Base-by-base conservation (phyloP, 2,113 vertebrate genomes). In the Pelusios castaneus region DNA sequence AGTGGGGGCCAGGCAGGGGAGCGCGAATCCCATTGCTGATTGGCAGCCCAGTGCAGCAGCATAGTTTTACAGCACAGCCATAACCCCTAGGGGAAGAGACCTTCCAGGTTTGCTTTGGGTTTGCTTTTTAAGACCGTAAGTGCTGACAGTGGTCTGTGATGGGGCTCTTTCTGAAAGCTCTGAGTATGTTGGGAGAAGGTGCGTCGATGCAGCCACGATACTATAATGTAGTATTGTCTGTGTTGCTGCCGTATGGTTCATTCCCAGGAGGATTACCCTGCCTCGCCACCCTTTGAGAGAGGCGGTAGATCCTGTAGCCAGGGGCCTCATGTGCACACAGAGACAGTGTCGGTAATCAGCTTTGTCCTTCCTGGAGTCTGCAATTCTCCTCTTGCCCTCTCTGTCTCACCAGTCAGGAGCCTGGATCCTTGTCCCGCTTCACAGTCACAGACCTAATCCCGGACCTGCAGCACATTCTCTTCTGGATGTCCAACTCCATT, bases 401-500 rank as follows among this genome's bases (percentile, higher is more conserved):
- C 27, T 97, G 41, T 97, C 83, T 94, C 12, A 91, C 87, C 93
- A 99, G 99, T 96, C 99, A 99, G 97, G 99, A 99, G 95, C 99
- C 99, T 2, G 84, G 98, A 11, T 94, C 98, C 21, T 95, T 98
- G 82, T 98, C 98, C 94, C 97, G 97, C 87, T 98, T 99, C 85
- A 97, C 97, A 95, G 98, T 99, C 98, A 97, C 98, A 0, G 99
- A 99, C 96, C 97, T 99, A 89, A 97, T 98, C 41, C 99, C 99
- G 0, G 99, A 99, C 95, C 98, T 99, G 91, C 99, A 99, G 97
- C 98, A 98, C 93, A 97, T 99, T 76, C 98, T 99, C 94, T 99
- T 99, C 98, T 99, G 99, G 99, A 99, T 99, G 99, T 98, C 99
- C 79, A 99, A 99, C 22, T 97, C 99, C 95, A 98, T 99, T 0